Base-by-base conservation (phyloP, 2,113 vertebrate species). In the Prinia subflava region DNA sequence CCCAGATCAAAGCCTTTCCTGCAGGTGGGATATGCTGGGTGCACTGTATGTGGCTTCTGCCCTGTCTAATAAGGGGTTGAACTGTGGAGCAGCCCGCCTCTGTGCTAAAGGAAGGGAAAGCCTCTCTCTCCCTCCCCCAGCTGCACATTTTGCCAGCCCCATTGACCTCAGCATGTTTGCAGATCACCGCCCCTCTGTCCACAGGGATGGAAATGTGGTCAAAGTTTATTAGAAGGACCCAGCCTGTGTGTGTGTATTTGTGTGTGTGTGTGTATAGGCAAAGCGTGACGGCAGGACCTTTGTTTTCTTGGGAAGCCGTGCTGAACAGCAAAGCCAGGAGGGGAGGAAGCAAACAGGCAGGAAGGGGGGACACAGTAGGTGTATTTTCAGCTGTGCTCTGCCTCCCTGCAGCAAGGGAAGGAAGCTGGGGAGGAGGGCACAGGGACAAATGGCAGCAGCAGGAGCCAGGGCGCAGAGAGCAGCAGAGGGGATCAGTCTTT, bases 171-270 rank as follows among this genome's bases (percentile, higher is more conserved):
- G 80, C 30, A 10, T 81, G 76, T 92, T 86, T 94, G 64, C 68
- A 70, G 42, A 75, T 50, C 42, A 33, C 88, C 0, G 0, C 23
- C 79, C 64, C 83, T 71, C 88, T 52, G 68, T 81, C 79, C 76
- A 53, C 30, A 1, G 8, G 47, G 59, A 77, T 74, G 64, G 89
- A 88, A 94, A 83, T 11, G 39, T 44, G 92, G 94, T 94, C 91
- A 95, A 92, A 97, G 92, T 96, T 94, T 86, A 96, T 77, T 65
- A 83, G 71, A 39, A 86, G 73, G 22, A 57, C 0, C 55, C 92
- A 95, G 90, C 59, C 6, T 62, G 16, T 39, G 9, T 39, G 9
- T 42, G 18, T 41, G 39, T 63, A 18, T 33, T 10, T 56, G 11
- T 56, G 14, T 33, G 55, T 49, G 67, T 84, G 47, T 74, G 2